Conservation (phyloP, 2,797 vertebrate species). For the Scyliorhinus canicula region DNA sequence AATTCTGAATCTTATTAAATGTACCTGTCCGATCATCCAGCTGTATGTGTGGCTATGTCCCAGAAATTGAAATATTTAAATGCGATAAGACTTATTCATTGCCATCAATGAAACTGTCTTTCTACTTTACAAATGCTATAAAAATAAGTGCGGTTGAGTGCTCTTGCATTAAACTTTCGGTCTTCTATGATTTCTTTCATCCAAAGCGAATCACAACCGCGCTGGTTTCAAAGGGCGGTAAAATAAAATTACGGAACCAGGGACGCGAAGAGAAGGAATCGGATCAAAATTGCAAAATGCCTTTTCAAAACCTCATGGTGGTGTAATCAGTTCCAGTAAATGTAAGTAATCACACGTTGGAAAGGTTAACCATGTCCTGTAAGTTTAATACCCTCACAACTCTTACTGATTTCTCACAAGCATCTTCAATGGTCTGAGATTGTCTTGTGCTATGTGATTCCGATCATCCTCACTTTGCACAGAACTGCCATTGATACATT, state of each 20-base stretch:
- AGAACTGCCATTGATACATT: neutral
- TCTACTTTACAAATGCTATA: neutral
- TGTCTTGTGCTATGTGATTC: neutral
- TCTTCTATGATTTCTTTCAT: neutral
- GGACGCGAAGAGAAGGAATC: neutral
- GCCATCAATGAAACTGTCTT: neutral
- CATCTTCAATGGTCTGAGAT: neutral
- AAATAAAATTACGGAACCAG: neutral
- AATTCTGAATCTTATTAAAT: neutral
- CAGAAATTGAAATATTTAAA: neutral
- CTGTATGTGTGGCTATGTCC: neutral
- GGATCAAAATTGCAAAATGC: neutral
- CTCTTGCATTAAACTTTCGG: neutral
- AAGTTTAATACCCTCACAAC: neutral
- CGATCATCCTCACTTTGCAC: neutral
- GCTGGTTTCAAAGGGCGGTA: neutral
- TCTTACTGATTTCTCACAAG: neutral
- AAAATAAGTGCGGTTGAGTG: neutral
- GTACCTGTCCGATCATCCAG: neutral
- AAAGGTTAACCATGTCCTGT: neutral
- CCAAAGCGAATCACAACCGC: neutral
- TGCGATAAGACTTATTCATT: neutral
- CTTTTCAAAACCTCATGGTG: neutral
- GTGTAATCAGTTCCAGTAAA: neutral
- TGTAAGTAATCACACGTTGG: neutral